Evolutionary conservation across 2,888 invertebrate genomes (phyloP).

Genomic region (Cataglyphis altisquamis): DNA sequence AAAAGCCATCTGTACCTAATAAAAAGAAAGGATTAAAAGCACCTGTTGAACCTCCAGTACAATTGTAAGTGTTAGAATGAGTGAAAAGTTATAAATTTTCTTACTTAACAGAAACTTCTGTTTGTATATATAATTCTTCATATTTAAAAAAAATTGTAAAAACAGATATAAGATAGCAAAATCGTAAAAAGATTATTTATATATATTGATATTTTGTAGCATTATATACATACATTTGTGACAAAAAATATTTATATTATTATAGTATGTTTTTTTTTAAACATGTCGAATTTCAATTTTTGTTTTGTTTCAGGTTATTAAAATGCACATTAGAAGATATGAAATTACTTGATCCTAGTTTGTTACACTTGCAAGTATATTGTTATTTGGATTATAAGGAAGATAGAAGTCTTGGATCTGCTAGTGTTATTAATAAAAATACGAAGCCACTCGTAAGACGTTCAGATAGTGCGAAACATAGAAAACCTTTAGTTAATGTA

Average conservation of each 20-base stretch:
- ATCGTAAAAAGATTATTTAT: neutral
- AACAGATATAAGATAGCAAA: neutral
- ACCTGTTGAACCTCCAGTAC: conserved; percentile 84
- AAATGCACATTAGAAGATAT: conserved; percentile 87
- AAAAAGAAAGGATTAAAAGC: conserved; percentile 87
- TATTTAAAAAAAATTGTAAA: neutral
- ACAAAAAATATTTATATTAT: neutral
- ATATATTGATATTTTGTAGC: neutral
- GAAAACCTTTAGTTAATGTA: conserved; percentile 90
- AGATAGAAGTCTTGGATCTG: conserved; percentile 92
- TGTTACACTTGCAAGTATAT: conserved; percentile 89
- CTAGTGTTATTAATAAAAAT: conserved; percentile 91
- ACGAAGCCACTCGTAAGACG: conserved; percentile 89
- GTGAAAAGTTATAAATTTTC: neutral
- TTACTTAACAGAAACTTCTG: neutral
- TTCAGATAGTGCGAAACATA: conserved; percentile 91
- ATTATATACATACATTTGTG: neutral
- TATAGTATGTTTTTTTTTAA: conserved; percentile 2
- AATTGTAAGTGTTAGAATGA: conserved; percentile 15
- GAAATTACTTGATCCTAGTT: conserved; percentile 88
- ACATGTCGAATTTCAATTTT: conserved; percentile 10
- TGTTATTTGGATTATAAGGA: conserved; percentile 93
- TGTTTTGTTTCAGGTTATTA: conserved; percentile 86
- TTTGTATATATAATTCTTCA: neutral
- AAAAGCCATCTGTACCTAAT: conserved; percentile 85